Evolutionary conservation across 2,888 invertebrate genomes (phyloP).

Genomic region (Atethmia centrago): DNA sequence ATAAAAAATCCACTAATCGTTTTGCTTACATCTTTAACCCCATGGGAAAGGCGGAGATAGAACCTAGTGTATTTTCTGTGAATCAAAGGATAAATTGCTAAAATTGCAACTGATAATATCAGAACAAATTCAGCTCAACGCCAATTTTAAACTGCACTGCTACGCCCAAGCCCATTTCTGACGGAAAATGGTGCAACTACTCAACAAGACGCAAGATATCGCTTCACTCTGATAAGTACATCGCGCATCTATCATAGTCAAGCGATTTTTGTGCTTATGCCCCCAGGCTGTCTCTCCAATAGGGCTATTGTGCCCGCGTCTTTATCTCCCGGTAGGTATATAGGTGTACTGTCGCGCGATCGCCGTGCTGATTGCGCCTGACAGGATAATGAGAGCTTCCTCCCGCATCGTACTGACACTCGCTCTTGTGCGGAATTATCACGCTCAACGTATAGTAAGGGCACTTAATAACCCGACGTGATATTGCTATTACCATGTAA

Average conservation of each 20-base stretch:
- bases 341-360: constrained; percentile 72
- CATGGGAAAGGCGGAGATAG: not conserved
- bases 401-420: constrained; percentile 85
- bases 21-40: not conserved
- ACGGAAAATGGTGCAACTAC: constrained; percentile 36
- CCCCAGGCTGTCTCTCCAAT: constrained; percentile 63
- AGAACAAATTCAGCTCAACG: not conserved
- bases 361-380: constrained; percentile 86
- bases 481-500: constrained; percentile 53
- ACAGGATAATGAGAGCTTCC: constrained; percentile 89
- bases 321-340: constrained; percentile 72
- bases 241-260: constrained; percentile 57
- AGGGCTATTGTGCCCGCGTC: constrained; percentile 72
- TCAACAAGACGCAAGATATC: constrained; percentile 45
- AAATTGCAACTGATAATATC: not conserved
- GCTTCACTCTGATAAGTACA: constrained; percentile 14
- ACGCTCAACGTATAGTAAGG: constrained; percentile 73
- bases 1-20: not conserved
- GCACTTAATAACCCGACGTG: constrained; percentile 73
- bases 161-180: constrained; percentile 36
- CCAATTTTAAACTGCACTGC: not conserved
- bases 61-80: not conserved
- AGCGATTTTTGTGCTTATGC: constrained; percentile 61
- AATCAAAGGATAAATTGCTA: not conserved
- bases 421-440: constrained; percentile 82